These are phyloP conservation scores for Apamea crenata DNA, from an alignment of 2,888 invertebrate genomes.

Conservation along the genomic window DNA sequence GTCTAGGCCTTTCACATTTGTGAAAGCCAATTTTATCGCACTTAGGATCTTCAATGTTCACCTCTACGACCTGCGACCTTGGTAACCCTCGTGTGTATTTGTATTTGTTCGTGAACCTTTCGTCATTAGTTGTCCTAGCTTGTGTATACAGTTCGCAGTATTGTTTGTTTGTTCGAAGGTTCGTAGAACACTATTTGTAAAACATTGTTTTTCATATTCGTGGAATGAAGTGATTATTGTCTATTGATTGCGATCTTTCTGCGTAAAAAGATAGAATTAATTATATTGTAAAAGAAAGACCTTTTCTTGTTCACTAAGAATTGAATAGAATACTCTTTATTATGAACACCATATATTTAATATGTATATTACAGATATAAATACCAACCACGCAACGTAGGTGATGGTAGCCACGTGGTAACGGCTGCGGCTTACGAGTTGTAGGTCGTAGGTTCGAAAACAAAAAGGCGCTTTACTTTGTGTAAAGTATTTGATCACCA, in stretches of 20 bases:
- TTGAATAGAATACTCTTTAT: no score
- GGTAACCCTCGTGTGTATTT: conserved; percentile 31
- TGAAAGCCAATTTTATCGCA: conserved; percentile 55
- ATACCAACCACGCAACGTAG: no score
- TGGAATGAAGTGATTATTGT: conserved; percentile 30
- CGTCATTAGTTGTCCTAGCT: conserved; percentile 48
- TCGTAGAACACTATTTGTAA: conserved; percentile 42
- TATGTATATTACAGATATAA: no score
- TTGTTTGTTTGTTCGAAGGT: conserved; percentile 37
- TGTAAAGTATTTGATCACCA: no score
- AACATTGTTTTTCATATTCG: conserved; percentile 39
- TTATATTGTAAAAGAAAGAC: neutral
- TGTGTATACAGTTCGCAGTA: conserved; percentile 44
- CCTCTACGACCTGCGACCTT: conserved; percentile 48
- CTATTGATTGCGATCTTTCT: conserved; percentile 25
- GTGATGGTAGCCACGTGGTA: no score
- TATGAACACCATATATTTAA: no score
- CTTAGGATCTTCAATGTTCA: conserved; percentile 59
- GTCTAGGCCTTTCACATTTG: conserved; percentile 42
- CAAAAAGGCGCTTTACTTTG: no score
- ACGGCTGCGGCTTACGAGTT: no score
- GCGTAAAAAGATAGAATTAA: neutral
- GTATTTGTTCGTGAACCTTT: conserved; percentile 43
- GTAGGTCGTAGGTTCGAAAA: no score
- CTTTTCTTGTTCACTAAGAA: neutral